These are phyloP conservation scores for Cephus rjabovi DNA, from an alignment of 2,888 invertebrate genomes.

Conservation along the genomic window DNA sequence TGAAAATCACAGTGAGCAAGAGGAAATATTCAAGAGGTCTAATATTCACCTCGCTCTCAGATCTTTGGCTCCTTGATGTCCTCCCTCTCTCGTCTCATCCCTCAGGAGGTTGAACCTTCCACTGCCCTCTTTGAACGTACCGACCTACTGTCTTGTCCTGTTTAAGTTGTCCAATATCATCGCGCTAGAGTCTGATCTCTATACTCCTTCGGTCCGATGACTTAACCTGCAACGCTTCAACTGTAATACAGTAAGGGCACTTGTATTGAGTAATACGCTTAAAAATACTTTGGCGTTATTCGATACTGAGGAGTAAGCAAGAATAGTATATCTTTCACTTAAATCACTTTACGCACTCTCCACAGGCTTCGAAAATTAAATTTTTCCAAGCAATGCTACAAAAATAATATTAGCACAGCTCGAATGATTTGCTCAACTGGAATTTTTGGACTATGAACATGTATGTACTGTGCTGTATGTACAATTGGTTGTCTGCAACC, in stretches of 20 bases:
- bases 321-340: background rate
- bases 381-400: too few relatives aligned
- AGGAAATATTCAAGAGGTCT: background rate
- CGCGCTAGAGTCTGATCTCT: background rate
- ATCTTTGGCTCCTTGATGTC: background rate
- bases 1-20: slow-evolving; percentile 28
- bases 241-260: slow-evolving; percentile 9
- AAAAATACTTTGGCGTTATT: background rate
- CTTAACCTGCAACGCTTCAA: background rate
- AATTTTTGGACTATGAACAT: background rate
- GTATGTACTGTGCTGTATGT: background rate
- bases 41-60: background rate
- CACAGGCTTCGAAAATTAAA: too few relatives aligned
- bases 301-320: background rate
- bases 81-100: background rate
- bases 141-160: background rate
- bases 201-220: background rate
- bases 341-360: too few relatives aligned
- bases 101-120: background rate
- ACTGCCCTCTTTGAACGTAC: background rate
- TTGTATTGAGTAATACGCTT: slow-evolving; percentile 53
- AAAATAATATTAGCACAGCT: background rate
- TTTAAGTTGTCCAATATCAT: background rate
- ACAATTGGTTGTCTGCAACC: background rate
- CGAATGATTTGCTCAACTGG: background rate